These are phyloP conservation scores for Diarsia rubi DNA, from an alignment of 2,888 invertebrate genomes.

Conservation along the genomic window DNA sequence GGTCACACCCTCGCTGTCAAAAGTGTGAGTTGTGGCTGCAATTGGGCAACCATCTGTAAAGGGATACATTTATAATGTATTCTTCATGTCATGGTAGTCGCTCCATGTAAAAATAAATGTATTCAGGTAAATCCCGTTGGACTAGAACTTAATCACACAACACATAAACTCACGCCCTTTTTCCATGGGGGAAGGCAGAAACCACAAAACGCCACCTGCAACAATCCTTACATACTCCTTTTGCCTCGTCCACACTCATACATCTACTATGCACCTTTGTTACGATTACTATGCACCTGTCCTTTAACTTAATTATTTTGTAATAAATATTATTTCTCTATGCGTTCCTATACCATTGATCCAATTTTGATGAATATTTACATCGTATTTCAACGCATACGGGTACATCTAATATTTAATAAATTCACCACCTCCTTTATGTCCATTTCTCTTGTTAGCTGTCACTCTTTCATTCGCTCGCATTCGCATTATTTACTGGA, in stretches of 20 bases:
- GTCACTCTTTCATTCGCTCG: neutral
- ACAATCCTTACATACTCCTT: too few relatives aligned
- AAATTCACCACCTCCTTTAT: neutral
- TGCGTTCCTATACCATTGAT: neutral
- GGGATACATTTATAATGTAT: neutral
- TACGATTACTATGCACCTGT: too few relatives aligned
- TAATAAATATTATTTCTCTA: too few relatives aligned
- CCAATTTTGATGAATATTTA: neutral
- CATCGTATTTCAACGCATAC: neutral
- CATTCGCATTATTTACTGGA: neutral
- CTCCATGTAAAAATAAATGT: too few relatives aligned
- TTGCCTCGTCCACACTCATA: too few relatives aligned
- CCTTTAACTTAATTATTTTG: too few relatives aligned
- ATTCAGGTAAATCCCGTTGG: too few relatives aligned
- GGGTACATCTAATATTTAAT: neutral
- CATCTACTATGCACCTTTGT: too few relatives aligned
- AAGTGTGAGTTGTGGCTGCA: slow-evolving; percentile 23
- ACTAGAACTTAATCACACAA: too few relatives aligned
- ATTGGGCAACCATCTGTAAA: slow-evolving; percentile 62
- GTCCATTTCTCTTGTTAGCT: neutral
- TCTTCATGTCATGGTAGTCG: neutral
- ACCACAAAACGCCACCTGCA: too few relatives aligned
- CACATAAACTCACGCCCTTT: too few relatives aligned
- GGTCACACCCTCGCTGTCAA: slow-evolving; percentile 66
- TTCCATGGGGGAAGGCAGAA: too few relatives aligned